Base-by-base conservation (phyloP, 1,140 invertebrate species). In the Ladona fulva region DNA sequence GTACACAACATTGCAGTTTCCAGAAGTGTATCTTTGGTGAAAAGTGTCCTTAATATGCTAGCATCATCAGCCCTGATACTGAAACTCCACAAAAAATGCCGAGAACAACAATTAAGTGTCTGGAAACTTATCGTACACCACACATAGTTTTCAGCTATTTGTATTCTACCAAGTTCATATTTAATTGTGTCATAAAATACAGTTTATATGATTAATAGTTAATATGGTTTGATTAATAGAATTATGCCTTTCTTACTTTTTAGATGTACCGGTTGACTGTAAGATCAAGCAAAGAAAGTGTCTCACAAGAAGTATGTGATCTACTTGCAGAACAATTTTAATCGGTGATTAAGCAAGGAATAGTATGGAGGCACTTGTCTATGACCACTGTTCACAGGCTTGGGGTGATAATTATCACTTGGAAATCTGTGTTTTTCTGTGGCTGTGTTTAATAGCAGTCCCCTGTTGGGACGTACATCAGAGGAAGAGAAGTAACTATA, bases 251-350 rank as follows among this genome's bases (percentile, higher is more conserved):
- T 76, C 7, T 42, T 83, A 80, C 83, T 82, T 87, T 89, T 22
- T 87, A 98, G 96, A 98, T 99, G 97, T 99, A 96, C 88, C 93
- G 97, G 83, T 88, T 99, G 81, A 99, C 97, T 76, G 92, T 99
- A 78, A 91, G 97, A 84, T 96, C 96, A 76, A 99, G 96, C 86
- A 98, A 98, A 89, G 96, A 98, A 86, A 89, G 91, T 52, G 95
- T 97, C 81, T 96, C 97, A 78, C 90, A 93, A 84, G 93, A 95
- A 88, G 88, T 97, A 81, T 96, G 94, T 83, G 91, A 96, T 85
- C 88, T 97, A 79, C 87, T 97, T 81, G 90, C 91, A 83, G 94
- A 97, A 86, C 95, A 97, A 87, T 97, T 97, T 80, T 88, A 80
- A 78, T 25, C 3, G 29, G 24, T 25, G 16, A 75, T 25, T 5